Conservation (phyloP, 1,140 invertebrate species). For the Drosophila melanica region DNA sequence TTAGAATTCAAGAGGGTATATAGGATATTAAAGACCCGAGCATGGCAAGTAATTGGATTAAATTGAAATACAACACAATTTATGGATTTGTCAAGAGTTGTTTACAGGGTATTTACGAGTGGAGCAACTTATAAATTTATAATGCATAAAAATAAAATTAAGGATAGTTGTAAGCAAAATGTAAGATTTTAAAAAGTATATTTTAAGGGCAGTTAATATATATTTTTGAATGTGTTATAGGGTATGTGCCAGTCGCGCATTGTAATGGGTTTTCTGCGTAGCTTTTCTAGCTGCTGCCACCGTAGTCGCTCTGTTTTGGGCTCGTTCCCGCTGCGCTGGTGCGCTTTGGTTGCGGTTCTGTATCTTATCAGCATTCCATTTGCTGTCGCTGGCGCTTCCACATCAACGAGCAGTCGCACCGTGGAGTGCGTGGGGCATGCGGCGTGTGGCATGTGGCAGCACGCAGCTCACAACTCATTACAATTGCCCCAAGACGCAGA, state of each 20-base stretch:
- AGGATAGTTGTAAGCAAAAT: too few relatives aligned
- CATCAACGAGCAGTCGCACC: constrained; percentile 31
- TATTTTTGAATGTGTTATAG: background rate
- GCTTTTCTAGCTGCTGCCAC: background rate
- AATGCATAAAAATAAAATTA: background rate
- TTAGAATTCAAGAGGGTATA: background rate
- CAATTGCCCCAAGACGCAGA: constrained; percentile 30
- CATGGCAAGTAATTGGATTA: background rate
- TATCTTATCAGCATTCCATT: constrained; percentile 43
- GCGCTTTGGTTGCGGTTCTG: constrained; percentile 14
- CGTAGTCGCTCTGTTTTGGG: constrained; percentile 2
- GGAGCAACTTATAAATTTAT: background rate
- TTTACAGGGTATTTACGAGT: background rate
- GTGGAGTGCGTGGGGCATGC: background rate
- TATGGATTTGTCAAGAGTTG: too few relatives aligned
- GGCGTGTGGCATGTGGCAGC: constrained; percentile 5
- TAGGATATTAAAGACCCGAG: background rate
- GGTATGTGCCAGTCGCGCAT: background rate
- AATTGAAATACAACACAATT: background rate
- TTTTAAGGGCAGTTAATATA: too few relatives aligned
- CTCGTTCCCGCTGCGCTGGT: constrained; percentile 7
- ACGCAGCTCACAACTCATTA: constrained; percentile 42
- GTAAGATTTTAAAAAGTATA: too few relatives aligned
- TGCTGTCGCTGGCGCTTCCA: constrained; percentile 50
- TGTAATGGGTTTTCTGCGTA: background rate